Percentiles rank a stretch among this genome's conserved stretches.
These are phyloP conservation scores for Rhyacophila brunnea DNA, from an alignment of 1,140 invertebrate genomes.

Conservation along the genomic window DNA sequence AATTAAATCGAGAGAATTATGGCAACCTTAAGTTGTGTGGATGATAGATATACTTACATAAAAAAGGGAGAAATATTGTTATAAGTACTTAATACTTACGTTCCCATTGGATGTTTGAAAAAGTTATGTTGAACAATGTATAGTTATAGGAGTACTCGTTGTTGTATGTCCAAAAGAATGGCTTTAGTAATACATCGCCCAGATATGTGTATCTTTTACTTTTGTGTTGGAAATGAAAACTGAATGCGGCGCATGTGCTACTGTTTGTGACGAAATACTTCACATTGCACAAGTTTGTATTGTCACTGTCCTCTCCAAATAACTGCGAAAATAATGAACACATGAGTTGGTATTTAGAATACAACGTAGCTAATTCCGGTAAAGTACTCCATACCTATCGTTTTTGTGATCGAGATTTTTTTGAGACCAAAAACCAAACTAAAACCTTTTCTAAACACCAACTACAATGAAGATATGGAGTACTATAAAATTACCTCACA, in stretches of 20 bases:
- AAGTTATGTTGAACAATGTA: conserved; percentile 23
- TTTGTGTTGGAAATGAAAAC: conserved; percentile 15
- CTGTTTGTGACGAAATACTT: conserved; percentile 22
- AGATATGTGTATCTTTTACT: conserved; percentile 1
- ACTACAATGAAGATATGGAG: too few relatives aligned
- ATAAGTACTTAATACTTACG: conserved; percentile 15
- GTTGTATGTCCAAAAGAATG: conserved; percentile 18
- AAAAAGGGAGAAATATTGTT: too few relatives aligned
- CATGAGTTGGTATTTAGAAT: too few relatives aligned
- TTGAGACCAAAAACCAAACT: too few relatives aligned
- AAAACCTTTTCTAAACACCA: too few relatives aligned
- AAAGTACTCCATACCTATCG: too few relatives aligned
- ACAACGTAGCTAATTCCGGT: too few relatives aligned
- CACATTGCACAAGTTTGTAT: conserved; percentile 6
- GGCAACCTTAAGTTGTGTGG: too few relatives aligned
- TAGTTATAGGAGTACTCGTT: conserved; percentile 10
- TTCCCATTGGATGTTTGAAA: conserved; percentile 28
- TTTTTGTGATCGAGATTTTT: too few relatives aligned
- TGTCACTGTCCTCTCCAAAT: background rate
- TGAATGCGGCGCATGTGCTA: conserved; percentile 10
- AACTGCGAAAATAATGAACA: conserved; percentile 6
- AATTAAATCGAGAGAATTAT: too few relatives aligned
- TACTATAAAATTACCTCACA: too few relatives aligned
- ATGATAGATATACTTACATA: too few relatives aligned
- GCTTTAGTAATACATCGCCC: conserved; percentile 19